Percentiles rank a stretch among this genome's conserved stretches.
Conservation (phyloP, 1,140 invertebrate species). For the Spodoptera litura region DNA sequence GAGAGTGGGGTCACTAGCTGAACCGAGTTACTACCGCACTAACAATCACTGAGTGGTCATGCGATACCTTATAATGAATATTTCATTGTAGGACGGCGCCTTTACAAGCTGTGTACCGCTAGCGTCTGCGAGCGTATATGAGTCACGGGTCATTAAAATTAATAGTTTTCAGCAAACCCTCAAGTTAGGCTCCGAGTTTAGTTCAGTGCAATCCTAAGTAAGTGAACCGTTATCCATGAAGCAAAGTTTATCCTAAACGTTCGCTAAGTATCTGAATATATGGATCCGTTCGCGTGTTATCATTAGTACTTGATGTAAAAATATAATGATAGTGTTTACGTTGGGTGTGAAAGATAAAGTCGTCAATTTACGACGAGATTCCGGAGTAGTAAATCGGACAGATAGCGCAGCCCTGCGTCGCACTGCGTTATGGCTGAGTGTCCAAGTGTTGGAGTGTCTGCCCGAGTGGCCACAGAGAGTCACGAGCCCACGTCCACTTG, state of each 20-base stretch:
- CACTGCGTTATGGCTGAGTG: neutral
- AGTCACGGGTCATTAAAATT: constrained; percentile 41
- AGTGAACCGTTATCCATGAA: constrained; percentile 15
- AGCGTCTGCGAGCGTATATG: constrained; percentile 15
- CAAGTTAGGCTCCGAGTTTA: constrained; percentile 2
- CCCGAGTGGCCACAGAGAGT: constrained; percentile 21
- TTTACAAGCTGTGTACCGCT: constrained; percentile 32
- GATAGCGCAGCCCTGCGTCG: constrained; percentile 15
- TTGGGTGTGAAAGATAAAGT: constrained; percentile 7
- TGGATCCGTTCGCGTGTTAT: constrained; percentile 1
- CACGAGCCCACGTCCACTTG: constrained; percentile 41
- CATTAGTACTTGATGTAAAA: neutral
- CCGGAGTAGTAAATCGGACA: constrained; percentile 12
- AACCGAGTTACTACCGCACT: constrained; percentile 45
- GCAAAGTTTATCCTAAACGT: constrained; percentile 1
- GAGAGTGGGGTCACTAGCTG: constrained; percentile 60
- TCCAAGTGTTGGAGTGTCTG: neutral
- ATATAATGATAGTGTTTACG: constrained; percentile 3
- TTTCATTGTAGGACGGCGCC: constrained; percentile 31
- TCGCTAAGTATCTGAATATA: neutral
- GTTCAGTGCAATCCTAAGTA: constrained; percentile 8
- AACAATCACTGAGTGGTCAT: constrained; percentile 41
- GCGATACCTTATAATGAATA: constrained; percentile 44
- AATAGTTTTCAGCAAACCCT: constrained; percentile 41
- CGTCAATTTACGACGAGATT: constrained; percentile 28